phyloP scores from a whole-genome alignment of 2,888 invertebrate genomes.

The Lasius fuliginosus region DNA sequence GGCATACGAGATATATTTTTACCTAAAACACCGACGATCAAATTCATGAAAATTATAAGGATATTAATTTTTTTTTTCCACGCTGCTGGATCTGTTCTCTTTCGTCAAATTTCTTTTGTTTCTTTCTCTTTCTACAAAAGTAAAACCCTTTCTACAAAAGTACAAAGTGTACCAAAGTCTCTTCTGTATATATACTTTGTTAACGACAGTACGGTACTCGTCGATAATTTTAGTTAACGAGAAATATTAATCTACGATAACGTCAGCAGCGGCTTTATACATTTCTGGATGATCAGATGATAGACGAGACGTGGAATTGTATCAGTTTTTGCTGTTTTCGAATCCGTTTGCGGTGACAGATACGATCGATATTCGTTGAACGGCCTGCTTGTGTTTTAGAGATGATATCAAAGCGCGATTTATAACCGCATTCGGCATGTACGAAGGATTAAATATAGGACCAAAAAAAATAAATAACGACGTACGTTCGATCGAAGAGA shows the following conservation, averaged over 20 bases:
- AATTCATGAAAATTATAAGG: slow-evolving; percentile 18
- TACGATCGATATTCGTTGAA: slow-evolving; percentile 34
- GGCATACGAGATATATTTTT: not conserved
- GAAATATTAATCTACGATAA: not conserved
- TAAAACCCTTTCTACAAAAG: not conserved
- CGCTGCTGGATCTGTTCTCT: not conserved
- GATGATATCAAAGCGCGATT: slow-evolving; percentile 16
- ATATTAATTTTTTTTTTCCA: not conserved
- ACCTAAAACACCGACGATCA: not conserved
- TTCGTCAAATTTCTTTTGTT: slow-evolving; percentile 7
- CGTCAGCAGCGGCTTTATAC: not conserved
- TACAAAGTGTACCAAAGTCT: not conserved
- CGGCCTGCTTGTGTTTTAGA: not conserved
- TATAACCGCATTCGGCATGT: not conserved
- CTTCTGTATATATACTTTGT: not conserved
- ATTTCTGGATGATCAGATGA: not conserved
- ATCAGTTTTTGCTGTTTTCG: slow-evolving; percentile 4
- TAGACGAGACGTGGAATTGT: not conserved
- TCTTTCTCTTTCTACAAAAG: not conserved
- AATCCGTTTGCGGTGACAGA: slow-evolving; percentile 11
- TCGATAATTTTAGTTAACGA: not conserved
- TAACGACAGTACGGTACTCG: not conserved
- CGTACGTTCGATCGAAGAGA: not conserved
- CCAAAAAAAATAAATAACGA: not conserved
- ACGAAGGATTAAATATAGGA: not conserved